Conservation (phyloP, 2,113 vertebrate species). For the Campylomormyrus tamandua region DNA sequence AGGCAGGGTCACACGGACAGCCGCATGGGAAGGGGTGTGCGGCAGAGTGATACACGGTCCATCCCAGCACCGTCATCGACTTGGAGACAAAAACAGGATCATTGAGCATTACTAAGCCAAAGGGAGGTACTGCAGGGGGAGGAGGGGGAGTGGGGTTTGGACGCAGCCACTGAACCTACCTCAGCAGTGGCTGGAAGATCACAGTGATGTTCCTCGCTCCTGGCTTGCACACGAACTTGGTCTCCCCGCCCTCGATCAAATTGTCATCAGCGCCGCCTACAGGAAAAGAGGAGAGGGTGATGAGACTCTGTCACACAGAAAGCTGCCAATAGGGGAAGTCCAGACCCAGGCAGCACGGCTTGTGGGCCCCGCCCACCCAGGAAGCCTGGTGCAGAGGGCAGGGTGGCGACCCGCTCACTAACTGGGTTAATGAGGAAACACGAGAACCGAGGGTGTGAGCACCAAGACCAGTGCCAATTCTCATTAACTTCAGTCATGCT, state of each 20-base stretch:
- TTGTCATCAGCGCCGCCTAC: constrained; percentile 92
- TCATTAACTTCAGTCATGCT: constrained; percentile 64
- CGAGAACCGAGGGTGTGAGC: constrained; percentile 45
- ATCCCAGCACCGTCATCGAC: background rate
- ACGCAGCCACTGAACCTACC: constrained; percentile 55
- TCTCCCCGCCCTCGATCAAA: constrained; percentile 93
- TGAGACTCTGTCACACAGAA: background rate
- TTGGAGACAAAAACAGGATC: background rate
- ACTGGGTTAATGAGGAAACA: constrained; percentile 54
- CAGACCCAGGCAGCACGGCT: background rate
- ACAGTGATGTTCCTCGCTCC: constrained; percentile 94
- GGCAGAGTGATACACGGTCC: background rate
- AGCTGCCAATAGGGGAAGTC: background rate
- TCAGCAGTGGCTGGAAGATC: constrained; percentile 93
- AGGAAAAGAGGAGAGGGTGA: constrained; percentile 19
- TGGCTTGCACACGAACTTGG: constrained; percentile 95
- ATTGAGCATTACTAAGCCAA: background rate
- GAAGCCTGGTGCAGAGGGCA: background rate
- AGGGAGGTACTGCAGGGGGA: background rate
- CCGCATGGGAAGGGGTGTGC: background rate
- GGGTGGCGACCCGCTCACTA: constrained; percentile 39
- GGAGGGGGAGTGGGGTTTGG: background rate
- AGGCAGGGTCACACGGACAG: background rate
- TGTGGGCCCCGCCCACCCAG: constrained; percentile 12
- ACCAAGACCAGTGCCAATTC: constrained; percentile 41